A percentile compares a stretch with the other conserved stretches of the same genome.
Conservation (phyloP, 2,797 vertebrate genomes). For the Prionace glauca region DNA sequence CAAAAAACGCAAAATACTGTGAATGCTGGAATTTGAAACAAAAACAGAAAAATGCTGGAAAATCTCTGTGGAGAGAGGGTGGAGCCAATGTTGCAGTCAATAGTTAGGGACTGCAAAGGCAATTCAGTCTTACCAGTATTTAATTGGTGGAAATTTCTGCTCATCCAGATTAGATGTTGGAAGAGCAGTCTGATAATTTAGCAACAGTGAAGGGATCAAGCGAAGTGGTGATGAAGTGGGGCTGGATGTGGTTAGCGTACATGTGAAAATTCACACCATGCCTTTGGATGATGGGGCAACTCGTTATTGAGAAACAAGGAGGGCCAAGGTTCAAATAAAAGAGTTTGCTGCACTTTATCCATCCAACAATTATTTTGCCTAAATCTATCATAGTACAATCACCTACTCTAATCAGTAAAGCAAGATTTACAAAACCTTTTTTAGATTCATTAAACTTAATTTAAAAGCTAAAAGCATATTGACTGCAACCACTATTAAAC, state of each 20-base stretch:
- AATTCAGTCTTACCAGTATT: not conserved
- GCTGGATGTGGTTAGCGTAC: not conserved
- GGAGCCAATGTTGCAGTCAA: not conserved
- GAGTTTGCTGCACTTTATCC: not conserved
- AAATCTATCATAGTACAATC: not conserved
- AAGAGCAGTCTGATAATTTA: no score
- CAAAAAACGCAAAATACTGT: no score
- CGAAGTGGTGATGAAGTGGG: not conserved
- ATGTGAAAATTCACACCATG: not conserved
- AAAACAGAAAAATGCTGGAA: no score
- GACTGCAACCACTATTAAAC: not conserved
- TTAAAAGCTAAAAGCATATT: constrained; percentile 9
- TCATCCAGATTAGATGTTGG: not conserved
- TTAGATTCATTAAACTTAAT: not conserved
- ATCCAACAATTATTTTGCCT: not conserved
- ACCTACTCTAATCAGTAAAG: not conserved
- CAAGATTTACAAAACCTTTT: not conserved
- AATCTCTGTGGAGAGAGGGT: not conserved
- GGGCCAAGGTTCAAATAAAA: not conserved
- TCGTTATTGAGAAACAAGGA: not conserved
- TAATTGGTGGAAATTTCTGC: no score
- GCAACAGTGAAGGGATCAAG: not conserved
- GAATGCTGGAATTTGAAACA: no score
- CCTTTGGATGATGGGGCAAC: not conserved
- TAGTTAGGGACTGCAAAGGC: not conserved